These are phyloP conservation scores for Podiceps cristatus DNA, from an alignment of 2,113 vertebrate species.

Conservation along the genomic window DNA sequence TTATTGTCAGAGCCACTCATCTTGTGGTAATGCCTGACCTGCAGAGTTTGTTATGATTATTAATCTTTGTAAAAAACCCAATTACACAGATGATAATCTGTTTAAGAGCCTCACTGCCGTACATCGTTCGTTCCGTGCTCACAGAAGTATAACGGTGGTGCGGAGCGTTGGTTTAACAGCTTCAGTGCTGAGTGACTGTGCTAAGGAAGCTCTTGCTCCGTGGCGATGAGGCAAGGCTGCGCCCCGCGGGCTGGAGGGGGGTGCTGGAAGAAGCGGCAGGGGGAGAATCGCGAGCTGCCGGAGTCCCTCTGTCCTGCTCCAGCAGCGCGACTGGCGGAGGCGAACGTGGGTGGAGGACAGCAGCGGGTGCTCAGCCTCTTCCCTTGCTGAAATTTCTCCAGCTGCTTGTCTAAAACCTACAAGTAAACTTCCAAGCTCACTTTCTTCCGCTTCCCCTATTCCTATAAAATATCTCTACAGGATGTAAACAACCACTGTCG, in stretches of 20 bases:
- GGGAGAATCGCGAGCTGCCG: neutral
- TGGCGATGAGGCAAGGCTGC: neutral
- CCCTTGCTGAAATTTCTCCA: neutral
- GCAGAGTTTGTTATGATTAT: neutral
- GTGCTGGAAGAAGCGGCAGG: neutral
- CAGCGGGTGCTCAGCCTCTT: neutral
- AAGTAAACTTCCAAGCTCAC: neutral
- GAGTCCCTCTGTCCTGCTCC: neutral
- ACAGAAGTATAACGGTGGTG: neutral
- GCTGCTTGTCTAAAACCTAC: neutral
- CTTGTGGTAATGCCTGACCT: neutral
- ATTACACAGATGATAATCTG: neutral
- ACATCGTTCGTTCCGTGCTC: neutral
- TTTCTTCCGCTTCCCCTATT: neutral
- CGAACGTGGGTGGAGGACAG: neutral
- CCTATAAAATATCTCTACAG: rapidly evolving
- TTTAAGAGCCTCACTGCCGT: neutral
- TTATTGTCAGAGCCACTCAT: conserved; percentile 19
- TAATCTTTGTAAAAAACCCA: neutral
- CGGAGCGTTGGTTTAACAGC: neutral
- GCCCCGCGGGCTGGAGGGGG: too few relatives aligned
- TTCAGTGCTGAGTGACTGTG: neutral
- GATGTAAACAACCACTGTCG: rapidly evolving
- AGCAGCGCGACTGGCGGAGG: rapidly evolving
- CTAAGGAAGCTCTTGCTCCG: neutral